These are phyloP conservation scores for Standfussiana lucernea DNA, from an alignment of 2,888 invertebrate species.

Conservation along the genomic window DNA sequence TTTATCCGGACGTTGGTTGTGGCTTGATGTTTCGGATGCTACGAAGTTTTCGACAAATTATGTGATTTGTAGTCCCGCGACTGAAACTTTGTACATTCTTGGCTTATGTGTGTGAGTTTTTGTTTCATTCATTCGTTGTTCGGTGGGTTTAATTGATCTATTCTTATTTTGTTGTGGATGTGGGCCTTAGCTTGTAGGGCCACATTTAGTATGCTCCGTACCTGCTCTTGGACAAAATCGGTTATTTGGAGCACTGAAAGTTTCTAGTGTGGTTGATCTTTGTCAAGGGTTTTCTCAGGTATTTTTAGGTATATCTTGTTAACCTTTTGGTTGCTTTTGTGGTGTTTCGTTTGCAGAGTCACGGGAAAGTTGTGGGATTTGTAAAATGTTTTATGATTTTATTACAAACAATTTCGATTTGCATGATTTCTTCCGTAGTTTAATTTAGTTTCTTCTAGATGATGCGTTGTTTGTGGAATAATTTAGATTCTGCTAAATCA, in stretches of 20 bases:
- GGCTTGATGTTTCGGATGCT: conserved; percentile 72
- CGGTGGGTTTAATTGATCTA: neutral
- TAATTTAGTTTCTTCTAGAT: neutral
- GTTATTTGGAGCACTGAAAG: neutral
- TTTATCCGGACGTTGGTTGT: conserved; percentile 72
- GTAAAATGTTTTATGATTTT: neutral
- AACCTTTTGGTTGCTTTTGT: neutral
- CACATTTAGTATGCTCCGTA: neutral
- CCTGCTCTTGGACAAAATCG: neutral
- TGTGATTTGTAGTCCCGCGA: conserved; percentile 56
- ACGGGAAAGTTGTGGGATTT: conserved; percentile 39
- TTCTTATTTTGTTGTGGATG: neutral
- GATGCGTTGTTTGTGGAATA: neutral
- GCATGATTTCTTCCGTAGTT: neutral
- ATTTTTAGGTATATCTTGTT: too few relatives aligned
- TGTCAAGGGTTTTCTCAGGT: neutral
- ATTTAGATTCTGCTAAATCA: too few relatives aligned
- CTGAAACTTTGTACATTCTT: conserved; percentile 49
- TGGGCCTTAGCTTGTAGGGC: neutral
- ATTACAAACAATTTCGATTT: neutral
- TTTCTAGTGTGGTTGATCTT: neutral
- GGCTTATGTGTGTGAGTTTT: conserved; percentile 19
- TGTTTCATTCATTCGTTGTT: conserved; percentile 3
- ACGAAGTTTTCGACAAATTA: conserved; percentile 64
- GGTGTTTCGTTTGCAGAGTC: conserved; percentile 14